Conservation (phyloP, 2,888 invertebrate genomes). For the Volucella zonaria region DNA sequence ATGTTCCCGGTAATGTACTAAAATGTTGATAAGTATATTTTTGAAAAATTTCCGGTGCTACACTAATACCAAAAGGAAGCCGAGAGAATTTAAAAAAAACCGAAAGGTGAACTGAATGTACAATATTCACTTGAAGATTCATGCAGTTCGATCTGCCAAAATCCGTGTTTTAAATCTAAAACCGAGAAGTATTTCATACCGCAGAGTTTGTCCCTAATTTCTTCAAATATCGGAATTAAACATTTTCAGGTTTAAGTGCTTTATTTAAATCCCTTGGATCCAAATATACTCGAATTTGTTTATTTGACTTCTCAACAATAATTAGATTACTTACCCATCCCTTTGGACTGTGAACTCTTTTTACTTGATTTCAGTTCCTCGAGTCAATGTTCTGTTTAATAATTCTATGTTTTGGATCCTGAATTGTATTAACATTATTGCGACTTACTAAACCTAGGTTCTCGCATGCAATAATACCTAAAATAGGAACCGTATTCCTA, state of each 20-base stretch:
- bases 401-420: no score
- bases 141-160: conserved; percentile 64
- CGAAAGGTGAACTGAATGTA: conserved; percentile 61
- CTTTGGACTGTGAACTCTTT: conserved; percentile 26
- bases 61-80: conserved; percentile 75
- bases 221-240: conserved; percentile 63
- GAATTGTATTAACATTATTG: no score
- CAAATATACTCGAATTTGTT: conserved; percentile 8
- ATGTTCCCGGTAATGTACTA: conserved; percentile 74
- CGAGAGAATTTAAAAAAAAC: conserved; percentile 49
- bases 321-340: not conserved
- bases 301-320: conserved; percentile 17
- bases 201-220: conserved; percentile 47
- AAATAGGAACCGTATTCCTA: no score
- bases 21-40: conserved; percentile 70
- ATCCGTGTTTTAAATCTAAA: conserved; percentile 62
- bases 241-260: conserved; percentile 31
- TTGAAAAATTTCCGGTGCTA: conserved; percentile 38
- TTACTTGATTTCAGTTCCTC: not conserved
- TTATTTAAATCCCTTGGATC: conserved; percentile 28
- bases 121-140: conserved; percentile 49
- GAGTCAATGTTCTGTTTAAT: not conserved
- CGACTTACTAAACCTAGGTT: no score
- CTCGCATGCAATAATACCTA: no score
- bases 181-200: conserved; percentile 49